These are phyloP conservation scores for Acanthochromis polyacanthus DNA, from an alignment of 2,113 vertebrate genomes.

Conservation along the genomic window DNA sequence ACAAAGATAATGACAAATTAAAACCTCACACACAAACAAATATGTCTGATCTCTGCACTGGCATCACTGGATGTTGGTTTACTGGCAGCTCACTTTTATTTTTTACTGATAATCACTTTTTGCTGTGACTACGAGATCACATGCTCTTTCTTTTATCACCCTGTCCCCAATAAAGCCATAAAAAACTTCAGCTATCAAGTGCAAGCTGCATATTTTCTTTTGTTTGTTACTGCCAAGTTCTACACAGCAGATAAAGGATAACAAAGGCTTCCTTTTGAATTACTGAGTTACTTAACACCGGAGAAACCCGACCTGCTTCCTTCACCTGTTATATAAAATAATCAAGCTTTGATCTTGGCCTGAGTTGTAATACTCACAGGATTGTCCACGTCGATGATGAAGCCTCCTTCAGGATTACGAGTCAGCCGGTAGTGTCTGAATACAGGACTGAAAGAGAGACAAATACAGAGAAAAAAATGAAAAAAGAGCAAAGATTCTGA, in stretches of 20 bases:
- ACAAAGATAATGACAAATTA: neutral
- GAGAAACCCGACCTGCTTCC: no score
- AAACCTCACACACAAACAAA: neutral
- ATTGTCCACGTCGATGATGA: constrained; percentile 83
- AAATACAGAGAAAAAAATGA: neutral
- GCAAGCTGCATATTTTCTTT: neutral
- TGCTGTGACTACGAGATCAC: neutral
- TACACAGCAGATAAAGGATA: neutral
- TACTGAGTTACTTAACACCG: neutral
- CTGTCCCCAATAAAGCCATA: neutral
- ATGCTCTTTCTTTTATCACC: neutral
- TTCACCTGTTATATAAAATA: neutral
- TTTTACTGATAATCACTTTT: neutral
- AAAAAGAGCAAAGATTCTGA: no score
- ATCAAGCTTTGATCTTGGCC: neutral
- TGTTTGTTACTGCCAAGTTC: neutral
- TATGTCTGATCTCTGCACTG: no score
- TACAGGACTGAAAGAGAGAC: constrained; percentile 35
- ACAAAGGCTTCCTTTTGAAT: no score
- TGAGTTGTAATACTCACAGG: constrained; percentile 79
- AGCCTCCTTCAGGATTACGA: constrained; percentile 59
- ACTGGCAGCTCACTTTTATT: neutral
- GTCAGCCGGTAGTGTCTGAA: constrained; percentile 87
- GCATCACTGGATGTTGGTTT: neutral
- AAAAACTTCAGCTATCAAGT: neutral